Percentiles rank a stretch among this genome's conserved stretches.
Evolutionary conservation across 1,140 invertebrate genomes (phyloP).

Genomic region (Platorchestia sp.): DNA sequence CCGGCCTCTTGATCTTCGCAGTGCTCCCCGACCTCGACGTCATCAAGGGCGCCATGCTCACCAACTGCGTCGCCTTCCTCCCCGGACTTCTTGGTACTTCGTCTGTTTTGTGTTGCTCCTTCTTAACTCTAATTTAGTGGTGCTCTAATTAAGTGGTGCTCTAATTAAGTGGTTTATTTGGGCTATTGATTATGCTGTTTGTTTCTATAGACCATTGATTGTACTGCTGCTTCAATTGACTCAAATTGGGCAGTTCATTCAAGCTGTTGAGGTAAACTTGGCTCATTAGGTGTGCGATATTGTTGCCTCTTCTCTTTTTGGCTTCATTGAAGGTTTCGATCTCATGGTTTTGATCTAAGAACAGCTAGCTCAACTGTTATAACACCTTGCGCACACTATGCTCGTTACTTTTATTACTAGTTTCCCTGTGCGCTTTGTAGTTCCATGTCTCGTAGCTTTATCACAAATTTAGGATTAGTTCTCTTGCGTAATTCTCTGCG

Average conservation of each 20-base stretch:
- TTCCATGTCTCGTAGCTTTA: no score
- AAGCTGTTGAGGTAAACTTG: background rate
- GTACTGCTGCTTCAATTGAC: background rate
- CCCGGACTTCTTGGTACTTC: slow-evolving; percentile 81
- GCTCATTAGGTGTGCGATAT: background rate
- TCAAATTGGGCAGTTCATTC: background rate
- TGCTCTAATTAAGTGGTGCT: background rate
- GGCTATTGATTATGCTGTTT: background rate
- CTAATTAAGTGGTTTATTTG: background rate
- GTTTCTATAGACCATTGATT: no score
- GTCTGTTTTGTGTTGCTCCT: background rate
- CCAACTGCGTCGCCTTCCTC: slow-evolving; percentile 92
- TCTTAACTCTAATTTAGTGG: background rate
- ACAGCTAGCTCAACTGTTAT: background rate
- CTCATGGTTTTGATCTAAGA: background rate
- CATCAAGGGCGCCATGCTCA: slow-evolving; percentile 92
- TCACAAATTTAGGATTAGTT: no score
- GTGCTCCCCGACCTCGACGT: slow-evolving; percentile 92
- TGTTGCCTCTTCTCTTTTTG: background rate
- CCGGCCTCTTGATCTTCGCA: slow-evolving; percentile 86
- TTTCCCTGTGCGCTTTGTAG: no score
- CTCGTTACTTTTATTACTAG: no score
- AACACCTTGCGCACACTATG: no score
- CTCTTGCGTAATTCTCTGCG: no score
- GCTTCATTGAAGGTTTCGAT: background rate